Evolutionary conservation across 1,140 invertebrate species (phyloP).

Genomic region (Drosophila bipectinata): DNA sequence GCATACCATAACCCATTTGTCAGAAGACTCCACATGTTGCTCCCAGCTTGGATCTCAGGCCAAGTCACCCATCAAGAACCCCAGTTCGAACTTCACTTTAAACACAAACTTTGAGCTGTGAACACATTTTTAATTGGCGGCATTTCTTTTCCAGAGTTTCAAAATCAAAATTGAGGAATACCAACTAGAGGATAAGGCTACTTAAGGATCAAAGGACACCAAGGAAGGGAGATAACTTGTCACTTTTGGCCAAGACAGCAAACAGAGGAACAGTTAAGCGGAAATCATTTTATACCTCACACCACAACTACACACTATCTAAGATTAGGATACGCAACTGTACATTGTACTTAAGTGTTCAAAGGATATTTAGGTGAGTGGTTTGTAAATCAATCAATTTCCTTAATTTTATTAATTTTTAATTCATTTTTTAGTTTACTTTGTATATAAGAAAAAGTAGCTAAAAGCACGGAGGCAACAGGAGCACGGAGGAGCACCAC

Average conservation of each 20-base stretch:
- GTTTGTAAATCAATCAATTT: not conserved
- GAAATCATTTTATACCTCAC: conserved; percentile 83
- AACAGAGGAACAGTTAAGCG: conserved; percentile 64
- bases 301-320: conserved; percentile 59
- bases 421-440: conserved; percentile 50
- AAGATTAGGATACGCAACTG: conserved; percentile 72
- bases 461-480: conserved; percentile 72
- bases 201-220: conserved; percentile 62
- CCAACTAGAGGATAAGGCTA: conserved; percentile 78
- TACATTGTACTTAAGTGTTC: conserved; percentile 84
- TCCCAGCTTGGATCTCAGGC: conserved; percentile 24
- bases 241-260: conserved; percentile 50
- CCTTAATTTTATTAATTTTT: not conserved
- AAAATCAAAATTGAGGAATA: conserved; percentile 82
- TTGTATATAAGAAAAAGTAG: conserved; percentile 78
- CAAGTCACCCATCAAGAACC: conserved; percentile 10
- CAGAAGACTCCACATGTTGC: conserved; percentile 38
- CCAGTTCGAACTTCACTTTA: conserved; percentile 38
- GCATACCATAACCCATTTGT: conserved; percentile 69
- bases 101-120: conserved; percentile 19
- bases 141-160: conserved; percentile 74
- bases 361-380: conserved; percentile 76
- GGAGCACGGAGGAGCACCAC: conserved; percentile 12
- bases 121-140: conserved; percentile 15
- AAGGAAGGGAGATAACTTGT: conserved; percentile 25